A percentile compares a stretch with the other conserved stretches of the same genome.
These are phyloP conservation scores for Hanleya hanleyi DNA, from an alignment of 2,888 invertebrate genomes.

Conservation along the genomic window DNA sequence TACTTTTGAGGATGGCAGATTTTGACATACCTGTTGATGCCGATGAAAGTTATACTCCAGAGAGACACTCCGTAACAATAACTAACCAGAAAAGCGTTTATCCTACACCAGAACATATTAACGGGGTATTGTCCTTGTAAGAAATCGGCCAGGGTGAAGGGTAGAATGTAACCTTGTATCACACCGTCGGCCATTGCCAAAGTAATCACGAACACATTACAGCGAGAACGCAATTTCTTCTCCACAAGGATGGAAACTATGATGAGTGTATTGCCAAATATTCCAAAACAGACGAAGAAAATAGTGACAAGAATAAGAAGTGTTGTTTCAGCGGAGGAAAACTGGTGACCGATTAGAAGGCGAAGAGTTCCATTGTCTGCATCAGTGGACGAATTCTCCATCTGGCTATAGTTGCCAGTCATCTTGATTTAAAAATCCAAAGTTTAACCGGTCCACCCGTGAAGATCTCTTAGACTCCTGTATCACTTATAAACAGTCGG, in stretches of 20 bases:
- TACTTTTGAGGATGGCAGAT: conserved; percentile 25
- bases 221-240: conserved; percentile 12
- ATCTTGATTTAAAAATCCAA: too few species aligned
- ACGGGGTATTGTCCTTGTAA: conserved; percentile 11
- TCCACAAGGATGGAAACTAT: conserved; percentile 15
- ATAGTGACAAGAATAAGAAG: conserved; percentile 20
- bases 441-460: too few species aligned
- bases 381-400: too few species aligned
- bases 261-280: conserved; percentile 23
- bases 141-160: conserved; percentile 11
- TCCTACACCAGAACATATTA: conserved; percentile 2
- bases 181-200: conserved; percentile 21
- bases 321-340: neutral
- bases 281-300: conserved; percentile 10
- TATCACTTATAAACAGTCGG: too few species aligned
- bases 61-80: conserved; percentile 17
- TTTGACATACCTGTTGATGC: conserved; percentile 29
- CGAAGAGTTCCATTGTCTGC: too few species aligned
- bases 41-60: conserved; percentile 20
- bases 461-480: too few species aligned
- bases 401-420: too few species aligned
- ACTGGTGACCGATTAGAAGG: too few species aligned
- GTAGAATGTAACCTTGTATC: conserved; percentile 21
- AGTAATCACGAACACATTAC: conserved; percentile 19
- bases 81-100: conserved; percentile 22